Base-by-base conservation (phyloP, 2,113 vertebrate genomes). In the Jacana jacana region DNA sequence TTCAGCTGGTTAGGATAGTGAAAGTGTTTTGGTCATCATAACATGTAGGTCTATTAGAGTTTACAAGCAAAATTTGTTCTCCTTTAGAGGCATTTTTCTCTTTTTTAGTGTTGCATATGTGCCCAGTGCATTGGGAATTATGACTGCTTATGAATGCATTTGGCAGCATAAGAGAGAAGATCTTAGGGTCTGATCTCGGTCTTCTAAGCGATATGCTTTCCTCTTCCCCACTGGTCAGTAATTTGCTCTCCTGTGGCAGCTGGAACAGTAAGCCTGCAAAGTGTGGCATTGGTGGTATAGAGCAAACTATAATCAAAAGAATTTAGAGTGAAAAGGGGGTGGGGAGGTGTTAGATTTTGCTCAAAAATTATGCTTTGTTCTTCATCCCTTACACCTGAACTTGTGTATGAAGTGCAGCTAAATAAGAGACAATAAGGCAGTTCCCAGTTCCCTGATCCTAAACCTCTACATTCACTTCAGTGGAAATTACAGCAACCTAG, bases 391-490 rank as follows among this genome's bases (percentile, higher is more conserved):
- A 5, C 49, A 6, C 49, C 44, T 24, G 4, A 76, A 64, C 20
- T 39, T 61, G n/a, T 52, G 14, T 54, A 15, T 19, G n/a, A n/a
- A 3, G 1, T 55, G 11, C 7, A 60, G 39, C 27, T 63, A 39
- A 48, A 10, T 23, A n/a, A 31, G 5, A 5, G 17, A 24, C 24
- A 61, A 10, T 19, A 81, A 71, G 35, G 52, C 30, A 88, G 17
- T 3, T 79, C 17, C 19, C 4, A 8, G 14, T 31, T 83, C 14
- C 9, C 18, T 66, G 7, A 5, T 82, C 35, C 22, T 82, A 72
- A 72, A 40, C 17, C 1, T 49, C 44, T 40, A 5, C 1, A 1
- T 55, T 82, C 39, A 12, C 42, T 17, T 40, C 5, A 1, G 12
- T 31, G 49, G 63, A 93, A 89, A 77, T n/a, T 49, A 23, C 13